Evolutionary conservation across 2,888 invertebrate genomes (phyloP), one percentile per base, ranked within the genome.

Genomic region (Meghimatium bilineatum): DNA sequence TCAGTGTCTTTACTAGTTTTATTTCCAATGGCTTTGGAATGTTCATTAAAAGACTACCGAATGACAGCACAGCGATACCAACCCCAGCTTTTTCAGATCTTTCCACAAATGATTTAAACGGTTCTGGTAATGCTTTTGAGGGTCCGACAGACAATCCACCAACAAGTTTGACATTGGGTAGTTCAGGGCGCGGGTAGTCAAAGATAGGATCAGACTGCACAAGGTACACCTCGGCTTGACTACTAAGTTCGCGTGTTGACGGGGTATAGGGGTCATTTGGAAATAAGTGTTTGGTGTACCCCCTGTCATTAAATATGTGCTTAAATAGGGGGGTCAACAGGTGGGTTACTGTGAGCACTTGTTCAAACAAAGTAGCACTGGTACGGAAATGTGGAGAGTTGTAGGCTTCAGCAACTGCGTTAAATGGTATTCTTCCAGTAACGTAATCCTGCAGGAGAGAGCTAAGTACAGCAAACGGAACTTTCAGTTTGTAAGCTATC

Each of bases 101-200:
- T 26, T 72, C 72, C 72, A 72, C 44, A 44, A 72, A 72, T 26
- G 72, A 72, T n/a, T 72, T 72, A 14, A 72, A 72, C 12, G 72
- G 72, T n/a, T 72, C 72, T 44, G 26, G 72, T 72, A 72, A 29
- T 44, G 44, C 12, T n/a, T 72, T 44, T n/a, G 72, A 44, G n/a
- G 38, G 44, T 14, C 29, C n/a, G 0, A 49, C 49, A n/a, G 72
- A 72, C n/a, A 72, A 38, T 44, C 84, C 84, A 0, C 84, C 84
- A 26, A 84, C 44, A 12, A 76, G 63, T 67, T 84, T 84, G 32
- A 84, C 80, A 69, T 84, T 84, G 36, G 84, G 84, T 8, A 84
- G 14, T 32, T 36, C n/a, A 49, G 84, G 63, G 0, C 69, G 17
- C 26, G 84, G 80, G n/a, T 83, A 83, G 63, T 83, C 83, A 71